These are phyloP conservation scores for Gyps fulvus DNA, from an alignment of 2,113 vertebrate genomes.

Conservation along the genomic window DNA sequence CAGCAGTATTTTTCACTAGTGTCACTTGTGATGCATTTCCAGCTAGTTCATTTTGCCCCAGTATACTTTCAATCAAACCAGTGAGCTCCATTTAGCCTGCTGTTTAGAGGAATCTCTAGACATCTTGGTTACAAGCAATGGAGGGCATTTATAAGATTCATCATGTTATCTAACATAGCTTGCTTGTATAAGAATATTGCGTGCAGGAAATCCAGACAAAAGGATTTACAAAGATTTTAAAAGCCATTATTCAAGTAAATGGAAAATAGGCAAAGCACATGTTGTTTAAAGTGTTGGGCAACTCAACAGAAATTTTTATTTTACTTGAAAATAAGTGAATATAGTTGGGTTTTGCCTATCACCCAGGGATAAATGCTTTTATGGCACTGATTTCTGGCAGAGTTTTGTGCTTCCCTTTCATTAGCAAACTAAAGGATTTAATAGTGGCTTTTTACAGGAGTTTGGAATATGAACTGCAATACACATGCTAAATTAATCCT, in stretches of 20 bases:
- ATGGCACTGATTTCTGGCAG: not conserved
- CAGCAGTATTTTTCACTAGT: not conserved
- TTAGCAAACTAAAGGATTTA: not conserved
- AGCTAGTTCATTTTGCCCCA: slow-evolving; percentile 15
- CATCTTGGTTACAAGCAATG: not conserved
- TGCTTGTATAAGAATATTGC: slow-evolving; percentile 13
- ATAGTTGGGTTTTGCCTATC: not conserved
- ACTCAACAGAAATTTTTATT: not conserved
- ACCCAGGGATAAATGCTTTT: not conserved
- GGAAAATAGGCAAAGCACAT: not conserved
- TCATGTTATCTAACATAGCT: not conserved
- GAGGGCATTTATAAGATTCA: not conserved
- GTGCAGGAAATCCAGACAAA: slow-evolving; percentile 36
- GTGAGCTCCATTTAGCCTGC: slow-evolving; percentile 18
- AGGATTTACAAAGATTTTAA: slow-evolving; percentile 33
- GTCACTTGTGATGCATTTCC: slow-evolving; percentile 24
- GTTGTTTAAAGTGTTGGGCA: not conserved
- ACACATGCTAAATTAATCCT: not conserved
- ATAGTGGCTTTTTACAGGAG: not conserved
- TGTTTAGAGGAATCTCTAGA: slow-evolving; percentile 41
- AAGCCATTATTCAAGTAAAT: slow-evolving; percentile 48
- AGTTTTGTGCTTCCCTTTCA: not conserved
- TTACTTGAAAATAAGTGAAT: not conserved
- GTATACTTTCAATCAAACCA: slow-evolving; percentile 39
- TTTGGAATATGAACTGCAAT: not conserved